Base-by-base conservation (phyloP, 2,797 vertebrate species). In the Lemur catta region DNA sequence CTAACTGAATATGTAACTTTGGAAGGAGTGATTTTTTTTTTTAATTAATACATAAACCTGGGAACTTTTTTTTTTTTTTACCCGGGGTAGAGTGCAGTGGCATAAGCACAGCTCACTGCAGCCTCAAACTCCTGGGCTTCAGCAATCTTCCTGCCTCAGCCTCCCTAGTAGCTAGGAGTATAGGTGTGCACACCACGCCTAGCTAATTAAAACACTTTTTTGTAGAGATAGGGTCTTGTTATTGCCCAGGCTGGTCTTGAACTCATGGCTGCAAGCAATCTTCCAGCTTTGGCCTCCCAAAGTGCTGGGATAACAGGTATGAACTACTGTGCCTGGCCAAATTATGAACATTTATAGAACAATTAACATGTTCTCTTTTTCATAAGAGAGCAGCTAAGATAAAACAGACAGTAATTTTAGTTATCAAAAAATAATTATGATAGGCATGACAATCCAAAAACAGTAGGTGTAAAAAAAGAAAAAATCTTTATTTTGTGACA, bases 371-470 rank as follows among this genome's bases (percentile, higher is more conserved):
- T 95, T 84, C 92, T 90, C 69, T 97, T 98, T 97, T 97, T 97
- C 91, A 96, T 26, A n/a, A 95, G 89, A 97, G 96, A 74, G 33
- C 61, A 95, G 84, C 67, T 48, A 65, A 79, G 93, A 95, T 91
- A 97, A 97, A 98, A 96, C 8, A 90, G 55, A 96, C 52, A 59
- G 78, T 98, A 94, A 98, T 97, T 97, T 97, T 96, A 97, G 96
- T 91, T 98, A 97, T 97, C 94, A 97, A 98, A 92, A 74, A 84
- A 81, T 94, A 88, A 98, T 97, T 97, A 96, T 87, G 93, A 90
- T 93, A 94, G 92, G 82, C 93, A 96, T 52, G 94, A 97, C 35
- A 97, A 80, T 12, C 17, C 24, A 84, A 97, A 97, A 82, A 84
- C 43, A 96, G 81, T 52, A 59, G 13, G 86, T 89, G 35, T 82